phyloP scores from a whole-genome alignment of 2,113 vertebrate species.

The Alouatta palliata region DNA sequence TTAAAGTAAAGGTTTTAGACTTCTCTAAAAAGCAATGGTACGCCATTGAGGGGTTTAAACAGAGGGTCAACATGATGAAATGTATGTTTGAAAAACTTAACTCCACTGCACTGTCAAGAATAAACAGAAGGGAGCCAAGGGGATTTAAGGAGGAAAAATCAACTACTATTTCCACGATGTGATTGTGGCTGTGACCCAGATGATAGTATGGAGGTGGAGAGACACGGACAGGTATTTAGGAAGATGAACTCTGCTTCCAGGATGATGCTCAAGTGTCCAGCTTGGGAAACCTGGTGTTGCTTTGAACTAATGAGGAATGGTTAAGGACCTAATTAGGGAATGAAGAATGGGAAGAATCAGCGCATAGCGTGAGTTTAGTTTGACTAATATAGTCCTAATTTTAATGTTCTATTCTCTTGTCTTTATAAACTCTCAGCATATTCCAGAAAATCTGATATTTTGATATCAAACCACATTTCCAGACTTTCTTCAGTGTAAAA shows the following conservation, averaged over 20 bases:
- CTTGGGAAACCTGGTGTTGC: background rate
- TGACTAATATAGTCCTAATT: background rate
- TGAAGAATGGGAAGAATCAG: background rate
- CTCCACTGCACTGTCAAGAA: background rate
- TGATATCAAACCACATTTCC: background rate
- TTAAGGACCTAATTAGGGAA: background rate
- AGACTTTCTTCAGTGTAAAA: background rate
- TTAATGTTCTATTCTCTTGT: background rate
- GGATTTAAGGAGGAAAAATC: background rate
- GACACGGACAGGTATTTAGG: background rate
- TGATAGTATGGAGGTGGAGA: accelerated
- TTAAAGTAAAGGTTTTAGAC: background rate
- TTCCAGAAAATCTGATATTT: background rate
- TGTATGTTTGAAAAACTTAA: background rate
- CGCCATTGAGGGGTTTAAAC: background rate
- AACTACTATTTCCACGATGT: background rate
- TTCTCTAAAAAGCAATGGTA: background rate
- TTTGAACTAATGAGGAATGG: background rate
- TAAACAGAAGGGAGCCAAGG: background rate
- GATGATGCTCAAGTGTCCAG: background rate
- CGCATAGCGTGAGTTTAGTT: background rate
- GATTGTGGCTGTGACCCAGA: background rate
- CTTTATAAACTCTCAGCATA: background rate
- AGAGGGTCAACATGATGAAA: too few species aligned
- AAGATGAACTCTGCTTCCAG: background rate